A percentile compares a stretch with the other conserved stretches of the same genome.
These are phyloP conservation scores for Gasteruption jaculator DNA, from an alignment of 2,888 invertebrate genomes.

Conservation along the genomic window DNA sequence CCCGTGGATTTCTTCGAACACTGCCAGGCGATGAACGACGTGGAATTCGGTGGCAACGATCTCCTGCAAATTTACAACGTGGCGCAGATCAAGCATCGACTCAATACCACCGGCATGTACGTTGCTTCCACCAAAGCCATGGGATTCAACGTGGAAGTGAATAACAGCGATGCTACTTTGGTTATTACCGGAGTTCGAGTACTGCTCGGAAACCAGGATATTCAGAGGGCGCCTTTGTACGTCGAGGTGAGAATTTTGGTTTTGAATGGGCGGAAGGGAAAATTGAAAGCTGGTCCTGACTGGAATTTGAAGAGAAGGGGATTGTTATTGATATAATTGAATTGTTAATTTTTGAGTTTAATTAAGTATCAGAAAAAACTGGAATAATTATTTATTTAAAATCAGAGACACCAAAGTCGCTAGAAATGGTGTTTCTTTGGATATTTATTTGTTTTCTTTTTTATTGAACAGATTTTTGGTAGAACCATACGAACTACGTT, in stretches of 20 bases:
- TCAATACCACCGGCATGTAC: constrained; percentile 83
- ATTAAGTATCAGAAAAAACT: constrained; percentile 9
- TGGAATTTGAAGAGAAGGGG: constrained; percentile 8
- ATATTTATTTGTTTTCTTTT: constrained; percentile 25
- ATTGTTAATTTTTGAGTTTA: constrained; percentile 11
- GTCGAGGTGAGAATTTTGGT: constrained; percentile 68
- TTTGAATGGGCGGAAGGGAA: too few relatives aligned
- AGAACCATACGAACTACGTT: constrained; percentile 69
- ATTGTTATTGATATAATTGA: too few relatives aligned
- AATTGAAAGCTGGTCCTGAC: constrained; percentile 1
- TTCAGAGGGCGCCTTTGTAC: constrained; percentile 71
- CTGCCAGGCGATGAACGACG: constrained; percentile 84
- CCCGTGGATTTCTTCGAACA: constrained; percentile 97
- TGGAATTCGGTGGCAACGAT: constrained; percentile 94
- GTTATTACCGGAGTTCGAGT: constrained; percentile 89
- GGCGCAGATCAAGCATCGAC: constrained; percentile 86
- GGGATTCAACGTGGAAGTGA: constrained; percentile 85
- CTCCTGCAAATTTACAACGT: constrained; percentile 90
- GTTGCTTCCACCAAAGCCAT: constrained; percentile 88
- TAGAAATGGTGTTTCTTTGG: constrained; percentile 21
- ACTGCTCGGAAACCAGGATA: constrained; percentile 78
- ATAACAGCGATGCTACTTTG: constrained; percentile 80
- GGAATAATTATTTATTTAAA: neutral
- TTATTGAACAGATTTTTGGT: constrained; percentile 60
- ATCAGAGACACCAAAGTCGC: constrained; percentile 29